Base-by-base conservation (phyloP, 1,140 invertebrate genomes). In the Drosophila athabasca region DNA sequence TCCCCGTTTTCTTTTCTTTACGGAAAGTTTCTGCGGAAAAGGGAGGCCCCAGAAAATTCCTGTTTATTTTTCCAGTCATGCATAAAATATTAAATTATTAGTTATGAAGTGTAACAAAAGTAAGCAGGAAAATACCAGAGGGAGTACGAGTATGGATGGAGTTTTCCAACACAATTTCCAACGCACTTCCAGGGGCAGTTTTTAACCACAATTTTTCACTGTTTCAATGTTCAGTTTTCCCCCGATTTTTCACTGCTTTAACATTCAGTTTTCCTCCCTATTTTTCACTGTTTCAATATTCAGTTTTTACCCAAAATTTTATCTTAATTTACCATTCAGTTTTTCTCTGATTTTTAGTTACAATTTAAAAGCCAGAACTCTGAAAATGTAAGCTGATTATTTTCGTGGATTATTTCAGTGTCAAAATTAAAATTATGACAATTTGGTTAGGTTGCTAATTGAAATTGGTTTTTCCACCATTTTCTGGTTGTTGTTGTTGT, bases 81-180 rank as follows among this genome's bases (percentile, higher is more conserved):
- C 82, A 87, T 87, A 83, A 88, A 87, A 87, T 87, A 87, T 83
- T 83, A 87, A 88, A 87, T 88, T 87, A 87, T 87, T 88, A 87
- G 78, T 82, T 87, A 80, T 48, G 74, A 83, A 83, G 69, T 70
- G 79, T 72, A 66, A 62, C 55, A 52, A 48, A 17, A 29, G 17
- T 39, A 39, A 11, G 11, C 3, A 5, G 11, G 3, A 13, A 39
- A 39, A 39, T 39, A 19, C 17, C 17, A 19, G 17, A 19, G 1
- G 0, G 17, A 19, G 17, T 19, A 19, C 17, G 17, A 19, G 35
- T 5, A 39, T 39, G 35, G 35, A 8, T 8, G 29, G 29, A 31
- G 11, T 39, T 39, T 13, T 39, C 3, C 35, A 39, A 3, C 35
- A 39, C 3, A 39, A 39, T 39, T 39, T 13, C 11, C 13, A 9